Evolutionary conservation across 2,888 invertebrate species (phyloP), one percentile per base, ranked within the genome.

Genomic region (Sinhomidia bicolor): DNA sequence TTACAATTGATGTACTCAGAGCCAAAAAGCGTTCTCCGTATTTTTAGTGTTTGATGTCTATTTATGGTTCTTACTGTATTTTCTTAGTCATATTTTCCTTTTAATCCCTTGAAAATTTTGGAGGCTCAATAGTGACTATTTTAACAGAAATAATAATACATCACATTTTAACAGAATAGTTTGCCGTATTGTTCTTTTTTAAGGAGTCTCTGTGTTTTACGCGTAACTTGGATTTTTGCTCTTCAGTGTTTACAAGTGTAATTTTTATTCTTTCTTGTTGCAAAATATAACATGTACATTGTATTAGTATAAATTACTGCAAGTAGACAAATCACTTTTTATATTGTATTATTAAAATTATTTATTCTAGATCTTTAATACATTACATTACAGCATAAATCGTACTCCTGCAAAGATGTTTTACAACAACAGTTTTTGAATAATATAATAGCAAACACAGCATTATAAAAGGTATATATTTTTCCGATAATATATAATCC

Each of bases 281-380:
- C 51, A 12, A 51, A 17, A 51, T 51, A 51, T 57, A 23, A 23
- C 23, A 57, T 4, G 5, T 60, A 26, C 12, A 12, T 29, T 29
- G 12, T 60, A 60, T 60, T 60, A 60, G 60, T 47, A 26, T 29
- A 12, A 26, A 29, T 60, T 60, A 29, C 65, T 65, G 65, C 65
- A 65, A 36, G 65, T 65, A 65, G 65, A 65, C 65, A 65, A 65
- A 65, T 65, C 65, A 65, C 32, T 60, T 62, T 32, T 32, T 65
- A 60, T 23, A n/a, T n/a, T n/a, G n/a, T n/a, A n/a, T n/a, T n/a
- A n/a, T n/a, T n/a, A n/a, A n/a, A n/a, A n/a, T n/a, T 65, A 65
- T 36, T 36, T 65, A 36, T 32, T 65, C 65, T 36, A 7, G 36
- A 36, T 29, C 23, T 60, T 60, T 3, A 23, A 57, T 57, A 47